Conservation (phyloP, 2,797 vertebrate species). For the Brachyalestes nurse region DNA sequence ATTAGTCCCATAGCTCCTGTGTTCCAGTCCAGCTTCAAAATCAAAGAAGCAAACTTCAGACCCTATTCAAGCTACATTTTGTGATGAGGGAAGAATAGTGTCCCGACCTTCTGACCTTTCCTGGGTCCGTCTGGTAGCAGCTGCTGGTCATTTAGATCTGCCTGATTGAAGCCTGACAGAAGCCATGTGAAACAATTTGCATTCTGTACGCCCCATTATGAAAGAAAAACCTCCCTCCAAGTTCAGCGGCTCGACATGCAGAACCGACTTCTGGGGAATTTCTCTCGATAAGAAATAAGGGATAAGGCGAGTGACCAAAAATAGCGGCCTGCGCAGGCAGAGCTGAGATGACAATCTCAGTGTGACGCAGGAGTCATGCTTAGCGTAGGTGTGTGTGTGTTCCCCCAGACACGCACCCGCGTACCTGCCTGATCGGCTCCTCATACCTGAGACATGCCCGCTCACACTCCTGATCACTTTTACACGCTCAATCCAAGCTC, state of each 20-base stretch:
- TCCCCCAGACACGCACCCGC: constrained; percentile 64
- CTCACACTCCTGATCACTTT: constrained; percentile 23
- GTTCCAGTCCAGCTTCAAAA: too few species aligned
- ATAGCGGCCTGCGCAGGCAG: constrained; percentile 46
- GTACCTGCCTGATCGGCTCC: constrained; percentile 46
- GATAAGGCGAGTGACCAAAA: constrained; percentile 53
- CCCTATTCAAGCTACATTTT: background rate
- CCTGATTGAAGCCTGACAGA: constrained; percentile 64
- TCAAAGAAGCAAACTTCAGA: background rate
- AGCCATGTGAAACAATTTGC: constrained; percentile 65
- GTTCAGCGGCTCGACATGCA: constrained; percentile 11
- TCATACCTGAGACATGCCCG: constrained; percentile 41
- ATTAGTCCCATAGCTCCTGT: background rate
- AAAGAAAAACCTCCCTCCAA: constrained; percentile 56
- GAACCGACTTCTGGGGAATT: constrained; percentile 49
- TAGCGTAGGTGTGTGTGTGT: constrained; percentile 55
- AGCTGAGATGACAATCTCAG: constrained; percentile 59
- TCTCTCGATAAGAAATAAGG: constrained; percentile 59
- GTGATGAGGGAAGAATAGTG: background rate
- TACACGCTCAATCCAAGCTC: constrained; percentile 23
- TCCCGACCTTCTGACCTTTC: background rate
- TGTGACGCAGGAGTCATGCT: constrained; percentile 3
- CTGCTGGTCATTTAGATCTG: constrained; percentile 61
- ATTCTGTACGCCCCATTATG: constrained; percentile 48
- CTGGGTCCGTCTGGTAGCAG: constrained; percentile 34